Evolutionary conservation across 2,113 vertebrate genomes (phyloP), one percentile per base, ranked within the genome.

Genomic region (Epinephelus lanceolatus): DNA sequence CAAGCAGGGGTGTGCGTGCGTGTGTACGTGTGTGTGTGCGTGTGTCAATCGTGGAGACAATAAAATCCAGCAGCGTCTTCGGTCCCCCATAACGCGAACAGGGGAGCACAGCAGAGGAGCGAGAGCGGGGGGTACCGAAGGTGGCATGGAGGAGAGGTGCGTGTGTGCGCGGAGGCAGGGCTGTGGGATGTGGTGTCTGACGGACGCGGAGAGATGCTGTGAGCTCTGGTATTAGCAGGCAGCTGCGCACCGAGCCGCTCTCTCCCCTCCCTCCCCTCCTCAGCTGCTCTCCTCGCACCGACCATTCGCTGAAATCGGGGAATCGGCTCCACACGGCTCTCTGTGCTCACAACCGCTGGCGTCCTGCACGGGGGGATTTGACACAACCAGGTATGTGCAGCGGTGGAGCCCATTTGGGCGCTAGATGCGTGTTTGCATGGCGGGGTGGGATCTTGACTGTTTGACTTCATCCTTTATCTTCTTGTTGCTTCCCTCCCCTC

Each of bases 161-260:
- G 92, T 88, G 80, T 49, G 83, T 84, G 75, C 70, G 81, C 74
- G 89, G 90, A 92, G 92, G 72, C 90, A 89, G 86, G 86, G 87
- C 71, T 86, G 88, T 91, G 89, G 88, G 91, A 85, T 94, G 86
- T 87, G 91, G 85, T 81, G 91, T 91, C 87, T 92, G 86, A 85
- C 74, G 89, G 91, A 81, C 88, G 77, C 86, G 87, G 83, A 74
- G 88, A 76, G 88, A 93, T 87, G 91, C 94, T 93, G 86, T 93
- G 91, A 94, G 92, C 91, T 91, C 78, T 76, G 90, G 87, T 90
- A 85, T 87, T 91, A 93, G 89, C 90, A 92, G 92, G 89, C 93
- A 92, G 89, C 92, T 92, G 91, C 92, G 90, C 88, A 94, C 93
- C 87, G 88, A 90, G 89, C 88, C 74, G 11, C 86, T 77, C 78